Evolutionary conservation across 2,888 invertebrate genomes (phyloP), one percentile per base, ranked within the genome.

Genomic region (Neoascia interrupta): DNA sequence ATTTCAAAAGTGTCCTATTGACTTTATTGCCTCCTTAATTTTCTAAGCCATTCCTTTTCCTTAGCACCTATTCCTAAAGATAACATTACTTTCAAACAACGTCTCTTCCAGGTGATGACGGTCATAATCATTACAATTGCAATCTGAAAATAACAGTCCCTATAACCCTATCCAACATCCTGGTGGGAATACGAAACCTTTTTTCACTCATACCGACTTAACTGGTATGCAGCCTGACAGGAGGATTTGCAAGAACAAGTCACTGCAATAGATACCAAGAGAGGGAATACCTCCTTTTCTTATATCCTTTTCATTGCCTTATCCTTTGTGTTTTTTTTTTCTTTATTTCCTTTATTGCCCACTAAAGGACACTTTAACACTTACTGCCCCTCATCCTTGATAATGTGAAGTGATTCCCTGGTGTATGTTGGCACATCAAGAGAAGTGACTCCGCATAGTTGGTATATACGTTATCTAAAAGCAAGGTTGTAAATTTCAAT

Each of bases 41-140:
- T n/a, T 45, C 13, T 23, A n/a, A 23, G 5, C 23, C 47, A 56
- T 61, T 56, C 36, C 34, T 36, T 41, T 47, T 60, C 23, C 11
- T 18, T 43, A 73, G 51, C 21, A 58, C 54, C 39, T 36, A 18
- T 5, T 37, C 6, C 34, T 41, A 15, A 28, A 31, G 58, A 36
- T 39, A 41, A 34, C 36, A 34, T 39, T 47, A 60, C 37, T 28
- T 28, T 11, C 43, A 13, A 69, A 76, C 18, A 64, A 53, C 13
- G 51, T 61, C 56, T 16, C 11, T 60, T 72, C n/a, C 70, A 72
- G 58, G 54, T 76, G 72, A 76, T 72, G 76, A 72, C 54, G 64
- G 41, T 41, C 70, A 76, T 76, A 72, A 72, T 60, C 70, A 64
- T 76, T 76, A 72, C 76, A 66, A 61, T 60, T 60, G 72, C 64